Evolutionary conservation across 2,113 vertebrate species (phyloP).

Genomic region (Myrmecophaga tridactyla): DNA sequence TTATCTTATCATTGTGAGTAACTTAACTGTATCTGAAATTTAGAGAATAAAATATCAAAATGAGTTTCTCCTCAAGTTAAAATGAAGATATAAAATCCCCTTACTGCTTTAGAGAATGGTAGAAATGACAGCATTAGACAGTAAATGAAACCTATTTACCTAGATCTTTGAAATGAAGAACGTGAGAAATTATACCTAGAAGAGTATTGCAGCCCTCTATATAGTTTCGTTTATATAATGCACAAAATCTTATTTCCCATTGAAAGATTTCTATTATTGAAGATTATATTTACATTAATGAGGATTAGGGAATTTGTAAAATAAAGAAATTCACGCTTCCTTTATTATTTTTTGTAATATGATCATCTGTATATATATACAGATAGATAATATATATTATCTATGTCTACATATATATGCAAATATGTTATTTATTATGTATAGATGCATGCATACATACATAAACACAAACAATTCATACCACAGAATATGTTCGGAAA

Average conservation of each 20-base stretch:
- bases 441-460: not conserved
- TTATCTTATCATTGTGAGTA: not conserved
- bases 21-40: not conserved
- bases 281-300: constrained; percentile 44
- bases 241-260: constrained; percentile 30
- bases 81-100: not conserved
- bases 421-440: no score
- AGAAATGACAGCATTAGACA: constrained; percentile 32
- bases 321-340: not conserved
- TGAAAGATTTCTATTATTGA: constrained; percentile 36
- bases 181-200: constrained; percentile 20
- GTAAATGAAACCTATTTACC: constrained; percentile 21
- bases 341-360: not conserved
- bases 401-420: no score
- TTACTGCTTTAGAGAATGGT: constrained; percentile 36
- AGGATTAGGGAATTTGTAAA: not conserved
- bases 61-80: not conserved
- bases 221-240: constrained; percentile 44
- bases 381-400: not conserved
- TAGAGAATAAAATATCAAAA: constrained; percentile 33
- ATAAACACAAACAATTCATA: not conserved
- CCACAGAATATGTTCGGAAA: not conserved
- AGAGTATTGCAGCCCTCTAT: not conserved
- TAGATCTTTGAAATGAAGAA: constrained; percentile 37
- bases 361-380: not conserved